These are phyloP conservation scores for Drosophila sucinea DNA, from an alignment of 1,140 invertebrate species.

Conservation along the genomic window DNA sequence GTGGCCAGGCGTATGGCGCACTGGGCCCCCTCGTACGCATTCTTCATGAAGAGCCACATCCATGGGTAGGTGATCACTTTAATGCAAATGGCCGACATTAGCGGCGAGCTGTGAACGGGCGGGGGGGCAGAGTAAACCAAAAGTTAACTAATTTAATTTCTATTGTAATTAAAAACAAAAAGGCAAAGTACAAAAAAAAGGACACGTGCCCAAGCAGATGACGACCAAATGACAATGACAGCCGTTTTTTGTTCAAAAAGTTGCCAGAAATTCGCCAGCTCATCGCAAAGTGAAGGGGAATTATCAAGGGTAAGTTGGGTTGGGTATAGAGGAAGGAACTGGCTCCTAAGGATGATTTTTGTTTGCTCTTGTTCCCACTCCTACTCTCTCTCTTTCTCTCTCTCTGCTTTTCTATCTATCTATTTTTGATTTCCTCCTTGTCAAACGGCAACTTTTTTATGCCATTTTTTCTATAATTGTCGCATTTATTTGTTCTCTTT, in stretches of 20 bases:
- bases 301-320: background rate
- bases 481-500: background rate
- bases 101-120: slow-evolving; percentile 76
- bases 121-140: slow-evolving; percentile 20
- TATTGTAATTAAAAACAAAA: slow-evolving; percentile 48
- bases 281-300: slow-evolving; percentile 15
- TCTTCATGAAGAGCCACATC: slow-evolving; percentile 88
- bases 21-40: slow-evolving; percentile 87
- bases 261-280: slow-evolving; percentile 19
- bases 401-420: background rate
- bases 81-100: slow-evolving; percentile 83
- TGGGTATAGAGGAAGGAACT: background rate
- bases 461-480: slow-evolving; percentile 6
- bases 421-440: too few relatives aligned
- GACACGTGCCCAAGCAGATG: slow-evolving; percentile 17
- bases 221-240: background rate
- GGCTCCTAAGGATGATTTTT: background rate
- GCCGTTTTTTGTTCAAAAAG: slow-evolving; percentile 5
- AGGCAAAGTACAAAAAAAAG: background rate
- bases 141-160: slow-evolving; percentile 62
- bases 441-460: background rate
- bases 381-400: too few relatives aligned
- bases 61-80: slow-evolving; percentile 86
- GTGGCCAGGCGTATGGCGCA: slow-evolving; percentile 87
- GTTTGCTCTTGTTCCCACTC: background rate